A percentile compares a stretch with the other conserved stretches of the same genome.
These are phyloP conservation scores for Uropetala carovei DNA, from an alignment of 2,888 invertebrate genomes.

Conservation along the genomic window DNA sequence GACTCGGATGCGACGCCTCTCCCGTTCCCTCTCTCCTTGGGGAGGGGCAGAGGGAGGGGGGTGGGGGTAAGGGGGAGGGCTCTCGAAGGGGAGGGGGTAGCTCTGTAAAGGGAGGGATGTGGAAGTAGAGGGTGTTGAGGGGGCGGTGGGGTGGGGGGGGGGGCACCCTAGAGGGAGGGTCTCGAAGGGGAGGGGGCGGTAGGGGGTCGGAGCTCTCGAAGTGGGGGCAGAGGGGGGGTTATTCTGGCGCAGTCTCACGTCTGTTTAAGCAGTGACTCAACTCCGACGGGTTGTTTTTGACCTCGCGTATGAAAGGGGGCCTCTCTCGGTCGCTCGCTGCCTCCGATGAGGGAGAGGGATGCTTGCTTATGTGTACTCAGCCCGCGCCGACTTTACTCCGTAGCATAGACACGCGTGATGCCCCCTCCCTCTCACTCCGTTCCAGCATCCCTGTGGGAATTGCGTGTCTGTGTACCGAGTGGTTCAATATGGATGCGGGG, in stretches of 20 bases:
- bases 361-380: neutral
- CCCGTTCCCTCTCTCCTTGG: too few relatives aligned
- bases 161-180: neutral
- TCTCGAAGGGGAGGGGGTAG: neutral
- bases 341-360: too few relatives aligned
- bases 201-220: neutral
- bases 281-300: constrained; percentile 14
- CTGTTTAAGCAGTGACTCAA: constrained; percentile 21
- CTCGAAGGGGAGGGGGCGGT: neutral
- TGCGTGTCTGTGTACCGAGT: too few relatives aligned
- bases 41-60: too few relatives aligned
- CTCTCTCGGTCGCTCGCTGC: too few relatives aligned
- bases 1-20: too few relatives aligned
- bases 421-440: neutral
- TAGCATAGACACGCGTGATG: neutral
- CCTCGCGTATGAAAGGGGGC: neutral
- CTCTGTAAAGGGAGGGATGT: neutral
- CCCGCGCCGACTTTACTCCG: neutral
- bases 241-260: neutral
- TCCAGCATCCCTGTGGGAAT: too few relatives aligned
- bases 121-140: neutral
- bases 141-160: neutral
- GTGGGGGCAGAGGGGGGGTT: neutral
- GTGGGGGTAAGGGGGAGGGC: neutral
- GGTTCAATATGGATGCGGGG: too few relatives aligned